Evolutionary conservation across 2,888 invertebrate species (phyloP), one percentile per base, ranked within the genome.

Genomic region (Automeris io): DNA sequence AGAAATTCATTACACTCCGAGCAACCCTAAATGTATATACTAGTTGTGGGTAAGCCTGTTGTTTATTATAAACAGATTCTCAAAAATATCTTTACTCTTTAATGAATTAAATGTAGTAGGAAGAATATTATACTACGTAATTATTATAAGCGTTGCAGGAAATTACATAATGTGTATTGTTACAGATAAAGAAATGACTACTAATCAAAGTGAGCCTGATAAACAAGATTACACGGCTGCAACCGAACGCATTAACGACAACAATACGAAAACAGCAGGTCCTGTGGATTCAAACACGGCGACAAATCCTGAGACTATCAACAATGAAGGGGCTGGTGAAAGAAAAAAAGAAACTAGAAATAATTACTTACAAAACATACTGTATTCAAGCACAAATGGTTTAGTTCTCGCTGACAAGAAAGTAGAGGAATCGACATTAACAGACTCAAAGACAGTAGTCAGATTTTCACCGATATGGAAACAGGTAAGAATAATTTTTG

Each of bases 381-480:
- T 60, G 41, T 62, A 66, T 25, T 72, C 72, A 0, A 70, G 59
- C 40, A 75, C 79, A 1, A 68, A 61, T 9, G 70, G 67, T 1
- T 44, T 77, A 1, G 61, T 52, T n/a, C 29, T 73, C 6, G 38
- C 42, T 0, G 58, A 55, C 31, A 60, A 64, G 18, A 61, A 66
- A 34, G 48, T 64, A 40, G 78, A 79, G 37, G 67, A 58, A 0
- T 52, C 51, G 1, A 51, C 81, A 12, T 47, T 86, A 1, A 48
- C 57, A 1, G 76, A 81, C 8, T 67, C 81, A 0, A 77, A 59
- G 26, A 81, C 82, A 12, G 74, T 82, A 2, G 58, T 61, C 3
- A 70, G 73, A 48, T 87, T 86, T 54, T 83, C 86, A 5, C 87
- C 87, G 1, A 56, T 75, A 37, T 82, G 78, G 74, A 81, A 80